Base-by-base conservation (phyloP, 2,888 invertebrate species). In the Calliscelio sp. region DNA sequence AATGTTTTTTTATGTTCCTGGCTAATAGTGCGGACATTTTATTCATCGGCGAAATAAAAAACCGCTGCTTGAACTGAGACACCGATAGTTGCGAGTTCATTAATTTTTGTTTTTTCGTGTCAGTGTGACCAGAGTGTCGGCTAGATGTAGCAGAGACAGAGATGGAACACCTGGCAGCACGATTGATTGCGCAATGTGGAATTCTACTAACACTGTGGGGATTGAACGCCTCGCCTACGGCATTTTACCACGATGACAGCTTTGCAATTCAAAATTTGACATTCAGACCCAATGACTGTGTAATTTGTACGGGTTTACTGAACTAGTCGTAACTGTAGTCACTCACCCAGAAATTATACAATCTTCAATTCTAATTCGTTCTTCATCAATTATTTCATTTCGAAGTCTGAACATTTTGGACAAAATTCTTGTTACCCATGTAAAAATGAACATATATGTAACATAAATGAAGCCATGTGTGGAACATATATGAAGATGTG, bases 211-310 rank as follows among this genome's bases (percentile, higher is more conserved):
- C 46, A 57, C 65, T 65, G 49, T 18, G 22, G 70, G 71, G 35
- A 79, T 71, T 49, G 71, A 59, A 57, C 68, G 46, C 49, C 25
- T 65, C 66, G 55, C 20, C 49, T 77, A 32, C 32, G 25, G 55
- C 79, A 32, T 71, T 79, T 71, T 65, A 55, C 77, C 57, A 71
- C 79, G 79, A 79, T 79, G 79, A 79, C 71, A 79, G 71, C 57
- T 79, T 79, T 79, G 79, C 79, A 71, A 79, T 79, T 79, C 79
- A 79, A 71, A 79, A 79, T 79, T 79, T 71, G 63, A 71, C 63
- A 79, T 71, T 63, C 46, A 55, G n/a, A 79, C 51, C 70, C 71
- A 79, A 70, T 79, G 79, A 71, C 70, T 78, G 68, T 59, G 61
- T 78, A 61, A 70, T 78, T 78, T 78, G 78, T 51, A 41, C 61